Conservation (phyloP, 2,888 invertebrate species). For the Eucera pruinosa region DNA sequence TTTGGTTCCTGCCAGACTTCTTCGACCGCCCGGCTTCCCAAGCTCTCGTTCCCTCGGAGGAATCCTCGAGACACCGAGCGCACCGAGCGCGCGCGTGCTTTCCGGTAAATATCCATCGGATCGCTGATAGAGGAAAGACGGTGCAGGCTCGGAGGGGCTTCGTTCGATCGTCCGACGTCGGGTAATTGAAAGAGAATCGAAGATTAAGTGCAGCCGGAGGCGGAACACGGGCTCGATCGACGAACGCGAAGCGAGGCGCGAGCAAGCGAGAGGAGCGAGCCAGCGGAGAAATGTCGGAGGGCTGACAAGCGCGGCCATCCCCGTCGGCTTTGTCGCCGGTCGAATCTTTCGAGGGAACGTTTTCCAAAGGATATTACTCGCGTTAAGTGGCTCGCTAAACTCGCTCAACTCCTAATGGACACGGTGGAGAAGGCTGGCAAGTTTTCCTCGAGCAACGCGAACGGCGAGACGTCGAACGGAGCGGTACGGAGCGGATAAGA, state of each 20-base stretch:
- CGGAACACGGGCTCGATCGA: not conserved
- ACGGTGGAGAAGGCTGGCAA: constrained; percentile 57
- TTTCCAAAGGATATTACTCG: constrained; percentile 64
- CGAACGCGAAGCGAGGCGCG: too few species aligned
- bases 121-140: too few species aligned
- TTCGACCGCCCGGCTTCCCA: too few species aligned
- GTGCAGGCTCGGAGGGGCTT: constrained; percentile 22
- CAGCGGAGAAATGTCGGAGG: not conserved
- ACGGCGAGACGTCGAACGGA: constrained; percentile 24
- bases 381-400: constrained; percentile 65
- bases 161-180: not conserved
- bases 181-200: constrained; percentile 43
- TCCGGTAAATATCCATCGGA: constrained; percentile 11
- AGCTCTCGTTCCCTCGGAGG: not conserved
- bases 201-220: constrained; percentile 38
- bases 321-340: constrained; percentile 10
- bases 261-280: not conserved
- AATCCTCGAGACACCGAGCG: too few species aligned
- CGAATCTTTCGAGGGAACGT: constrained; percentile 50
- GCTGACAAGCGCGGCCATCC: not conserved
- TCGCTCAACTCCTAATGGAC: constrained; percentile 70
- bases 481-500: constrained; percentile 30
- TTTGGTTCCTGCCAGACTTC: not conserved
- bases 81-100: not conserved
- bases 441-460: constrained; percentile 38